These are phyloP conservation scores for Aradophagus sp. DNA, from an alignment of 1,140 invertebrate genomes.

Conservation along the genomic window DNA sequence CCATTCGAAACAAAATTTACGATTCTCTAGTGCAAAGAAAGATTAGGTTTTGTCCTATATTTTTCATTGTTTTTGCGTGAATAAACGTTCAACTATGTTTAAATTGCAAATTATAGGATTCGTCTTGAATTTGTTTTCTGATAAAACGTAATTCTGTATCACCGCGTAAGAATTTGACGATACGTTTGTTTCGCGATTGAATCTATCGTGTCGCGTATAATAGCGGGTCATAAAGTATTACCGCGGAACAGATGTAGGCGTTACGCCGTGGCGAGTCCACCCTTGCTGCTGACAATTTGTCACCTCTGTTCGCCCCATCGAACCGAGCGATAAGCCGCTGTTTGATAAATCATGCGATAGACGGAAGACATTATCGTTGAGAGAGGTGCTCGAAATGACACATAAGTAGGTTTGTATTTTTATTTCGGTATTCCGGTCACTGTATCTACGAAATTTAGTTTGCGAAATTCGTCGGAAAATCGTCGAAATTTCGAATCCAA, in stretches of 20 bases:
- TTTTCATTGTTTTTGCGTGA: too few relatives aligned
- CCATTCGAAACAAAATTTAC: too few relatives aligned
- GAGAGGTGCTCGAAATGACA: constrained; percentile 44
- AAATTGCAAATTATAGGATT: too few relatives aligned
- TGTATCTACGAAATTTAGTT: too few relatives aligned
- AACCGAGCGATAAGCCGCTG: constrained; percentile 62
- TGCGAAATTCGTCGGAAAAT: too few relatives aligned
- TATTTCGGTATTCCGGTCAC: too few relatives aligned
- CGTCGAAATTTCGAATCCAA: too few relatives aligned
- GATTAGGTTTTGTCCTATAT: too few relatives aligned
- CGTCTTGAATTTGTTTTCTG: too few relatives aligned
- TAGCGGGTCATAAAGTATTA: constrained; percentile 68
- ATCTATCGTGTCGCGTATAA: constrained; percentile 53
- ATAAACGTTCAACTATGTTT: too few relatives aligned
- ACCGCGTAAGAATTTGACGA: too few relatives aligned
- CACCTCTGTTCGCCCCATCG: constrained; percentile 61
- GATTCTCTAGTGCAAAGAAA: too few relatives aligned
- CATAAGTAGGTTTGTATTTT: constrained; percentile 38
- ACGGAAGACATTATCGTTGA: constrained; percentile 64
- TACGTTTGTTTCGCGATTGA: constrained; percentile 14
- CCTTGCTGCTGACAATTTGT: constrained; percentile 68
- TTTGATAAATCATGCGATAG: constrained; percentile 71
- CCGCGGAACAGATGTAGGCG: constrained; percentile 68
- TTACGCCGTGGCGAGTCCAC: constrained; percentile 60
- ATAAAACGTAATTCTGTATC: background rate